Evolutionary conservation across 2,113 vertebrate genomes (phyloP).

Genomic region (Puntigrus tetrazona): DNA sequence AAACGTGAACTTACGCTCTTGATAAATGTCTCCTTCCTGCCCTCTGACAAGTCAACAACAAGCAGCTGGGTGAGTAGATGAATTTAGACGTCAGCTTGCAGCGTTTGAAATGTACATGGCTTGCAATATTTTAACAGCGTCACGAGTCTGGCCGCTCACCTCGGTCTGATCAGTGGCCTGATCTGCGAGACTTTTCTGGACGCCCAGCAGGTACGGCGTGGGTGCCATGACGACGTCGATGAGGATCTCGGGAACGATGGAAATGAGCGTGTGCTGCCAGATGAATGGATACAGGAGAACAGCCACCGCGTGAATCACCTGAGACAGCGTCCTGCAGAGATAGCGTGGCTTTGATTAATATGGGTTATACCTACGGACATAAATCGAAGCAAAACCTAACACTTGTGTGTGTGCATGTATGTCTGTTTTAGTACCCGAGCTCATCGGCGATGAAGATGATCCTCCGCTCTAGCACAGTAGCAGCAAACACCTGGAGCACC

Average conservation of each 20-base stretch:
- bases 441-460: conserved; percentile 91
- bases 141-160: conserved; percentile 62
- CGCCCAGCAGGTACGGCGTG: conserved; percentile 92
- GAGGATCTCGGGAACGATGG: conserved; percentile 89
- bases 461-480: conserved; percentile 84
- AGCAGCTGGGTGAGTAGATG: conserved; percentile 74
- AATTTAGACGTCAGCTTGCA: neutral
- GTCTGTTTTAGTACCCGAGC: conserved; percentile 78
- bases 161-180: conserved; percentile 79
- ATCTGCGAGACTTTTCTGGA: conserved; percentile 82
- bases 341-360: neutral
- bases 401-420: neutral
- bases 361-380: neutral
- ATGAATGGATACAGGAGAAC: conserved; percentile 95
- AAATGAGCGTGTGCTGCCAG: conserved; percentile 96
- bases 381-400: neutral
- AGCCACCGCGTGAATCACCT: conserved; percentile 87
- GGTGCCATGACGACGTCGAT: conserved; percentile 92
- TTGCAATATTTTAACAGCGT: neutral
- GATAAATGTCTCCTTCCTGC: conserved; percentile 76
- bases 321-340: conserved; percentile 84
- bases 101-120: neutral
- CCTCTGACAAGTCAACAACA: conserved; percentile 84
- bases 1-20: conserved; percentile 73
- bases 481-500: conserved; percentile 87